These are phyloP conservation scores for Orthonevra nobilis DNA, from an alignment of 2,888 invertebrate species.

Conservation along the genomic window DNA sequence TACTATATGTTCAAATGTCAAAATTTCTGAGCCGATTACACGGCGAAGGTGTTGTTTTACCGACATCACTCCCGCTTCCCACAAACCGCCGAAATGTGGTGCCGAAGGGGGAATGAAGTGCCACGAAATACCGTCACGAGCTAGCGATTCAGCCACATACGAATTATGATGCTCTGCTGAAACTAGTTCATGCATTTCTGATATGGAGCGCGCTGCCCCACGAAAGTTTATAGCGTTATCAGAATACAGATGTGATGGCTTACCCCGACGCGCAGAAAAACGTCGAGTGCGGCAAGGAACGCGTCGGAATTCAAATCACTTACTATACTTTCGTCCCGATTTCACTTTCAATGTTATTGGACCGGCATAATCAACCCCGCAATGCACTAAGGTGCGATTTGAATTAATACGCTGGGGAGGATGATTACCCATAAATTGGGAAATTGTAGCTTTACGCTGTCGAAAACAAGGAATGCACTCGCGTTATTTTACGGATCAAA, in stretches of 20 bases:
- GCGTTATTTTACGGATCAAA: background rate
- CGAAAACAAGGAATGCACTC: background rate
- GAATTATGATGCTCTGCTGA: too few relatives aligned
- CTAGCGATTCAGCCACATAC: too few relatives aligned
- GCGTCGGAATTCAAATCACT: slow-evolving; percentile 12
- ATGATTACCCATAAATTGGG: background rate
- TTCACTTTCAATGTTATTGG: background rate
- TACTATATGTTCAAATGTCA: too few relatives aligned
- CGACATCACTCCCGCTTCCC: too few relatives aligned
- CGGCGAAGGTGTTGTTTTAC: too few relatives aligned
- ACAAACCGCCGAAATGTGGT: too few relatives aligned
- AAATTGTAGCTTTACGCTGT: background rate
- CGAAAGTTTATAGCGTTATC: too few relatives aligned
- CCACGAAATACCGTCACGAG: too few relatives aligned
- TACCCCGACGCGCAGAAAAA: slow-evolving; percentile 6
- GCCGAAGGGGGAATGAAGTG: too few relatives aligned
- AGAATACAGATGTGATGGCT: slow-evolving; percentile 5
- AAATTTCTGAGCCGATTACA: too few relatives aligned
- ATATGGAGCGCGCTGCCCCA: too few relatives aligned
- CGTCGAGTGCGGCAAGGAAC: slow-evolving; percentile 11
- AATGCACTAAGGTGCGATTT: background rate
- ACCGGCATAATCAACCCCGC: background rate
- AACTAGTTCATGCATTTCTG: too few relatives aligned
- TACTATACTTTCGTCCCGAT: background rate
- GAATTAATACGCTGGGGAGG: background rate